Evolutionary conservation across 2,113 vertebrate species (phyloP).

Genomic region (Podarcis raffonei): DNA sequence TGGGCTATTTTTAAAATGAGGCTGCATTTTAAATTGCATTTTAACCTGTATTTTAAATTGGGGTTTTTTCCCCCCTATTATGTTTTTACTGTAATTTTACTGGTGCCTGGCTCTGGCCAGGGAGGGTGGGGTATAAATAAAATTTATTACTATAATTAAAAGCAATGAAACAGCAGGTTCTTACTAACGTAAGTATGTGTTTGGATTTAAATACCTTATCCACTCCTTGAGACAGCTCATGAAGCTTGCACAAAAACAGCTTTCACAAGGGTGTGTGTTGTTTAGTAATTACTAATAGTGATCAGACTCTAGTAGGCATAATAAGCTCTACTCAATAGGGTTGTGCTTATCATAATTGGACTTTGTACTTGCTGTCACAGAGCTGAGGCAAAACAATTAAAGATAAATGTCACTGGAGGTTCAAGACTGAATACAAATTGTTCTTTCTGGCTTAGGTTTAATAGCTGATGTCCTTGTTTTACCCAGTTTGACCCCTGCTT

Average conservation of each 20-base stretch:
- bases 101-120: too few species aligned
- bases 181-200: neutral
- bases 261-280: constrained; percentile 20
- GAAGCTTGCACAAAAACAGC: constrained; percentile 4
- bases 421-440: constrained; percentile 27
- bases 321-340: constrained; percentile 27
- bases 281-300: constrained; percentile 32
- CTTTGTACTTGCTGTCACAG: constrained; percentile 26
- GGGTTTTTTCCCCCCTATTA: too few species aligned
- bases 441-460: constrained; percentile 8
- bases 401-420: constrained; percentile 12
- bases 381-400: constrained; percentile 23
- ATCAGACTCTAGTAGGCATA: constrained; percentile 15
- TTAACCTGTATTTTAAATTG: too few species aligned
- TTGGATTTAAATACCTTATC: constrained; percentile 7
- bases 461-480: constrained; percentile 23
- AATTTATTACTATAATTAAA: neutral
- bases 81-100: too few species aligned
- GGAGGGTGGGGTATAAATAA: too few species aligned
- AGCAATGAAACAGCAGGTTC: neutral
- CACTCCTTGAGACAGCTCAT: neutral
- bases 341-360: constrained; percentile 35
- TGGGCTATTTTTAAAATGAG: too few species aligned
- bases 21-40: too few species aligned
- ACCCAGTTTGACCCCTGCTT: constrained; percentile 10